Evolutionary conservation across 2,113 vertebrate genomes (phyloP), one percentile per base, ranked within the genome.

Genomic region (Heloderma charlesbogerti): DNA sequence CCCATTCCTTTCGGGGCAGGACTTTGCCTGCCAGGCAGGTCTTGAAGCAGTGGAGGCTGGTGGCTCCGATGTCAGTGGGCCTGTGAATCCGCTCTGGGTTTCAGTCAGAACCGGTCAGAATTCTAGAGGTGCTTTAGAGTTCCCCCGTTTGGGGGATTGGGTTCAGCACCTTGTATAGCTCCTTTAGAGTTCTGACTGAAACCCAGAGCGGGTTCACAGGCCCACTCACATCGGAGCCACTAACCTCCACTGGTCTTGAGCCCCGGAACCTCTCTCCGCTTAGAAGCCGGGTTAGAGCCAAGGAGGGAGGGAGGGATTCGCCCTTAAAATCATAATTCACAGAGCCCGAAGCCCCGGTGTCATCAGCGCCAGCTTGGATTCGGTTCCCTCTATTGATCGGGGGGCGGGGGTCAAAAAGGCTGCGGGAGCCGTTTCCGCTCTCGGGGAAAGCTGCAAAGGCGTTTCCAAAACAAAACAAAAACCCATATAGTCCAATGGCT

Each of bases 401-500:
- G 29, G 54, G 25, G 54, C 5, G 51, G 51, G 10, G 51, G 8
- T 63, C 57, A 31, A 51, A 72, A 69, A 27, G 83, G 60, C 83
- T 51, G 72, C 72, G 9, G 22, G 72, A 37, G 27, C 57, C 13
- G 13, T 54, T 80, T 74, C 72, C 9, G 60, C 81, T 37, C 63
- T 20, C 29, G 0, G 10, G 8, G 34, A 66, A n/a, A 29, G 74
- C 51, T 63, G 60, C 31, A 54, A 22, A 34, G 74, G 75, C 34
- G 34, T 43, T 45, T 69, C 84, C 75, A 40, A 79, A 71, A 43
- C 34, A 25, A 85, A 84, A 60, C 88, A 74, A 63, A 82, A 79
- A 79, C 79, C 83, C 74, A 86, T 86, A 86, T 31, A 86, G 84
- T 86, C 34, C 57, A 90, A 90, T 71, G 63, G 45, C 75, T 75